Base-by-base conservation (phyloP, 2,888 invertebrate species). In the Eulithis prunata region DNA sequence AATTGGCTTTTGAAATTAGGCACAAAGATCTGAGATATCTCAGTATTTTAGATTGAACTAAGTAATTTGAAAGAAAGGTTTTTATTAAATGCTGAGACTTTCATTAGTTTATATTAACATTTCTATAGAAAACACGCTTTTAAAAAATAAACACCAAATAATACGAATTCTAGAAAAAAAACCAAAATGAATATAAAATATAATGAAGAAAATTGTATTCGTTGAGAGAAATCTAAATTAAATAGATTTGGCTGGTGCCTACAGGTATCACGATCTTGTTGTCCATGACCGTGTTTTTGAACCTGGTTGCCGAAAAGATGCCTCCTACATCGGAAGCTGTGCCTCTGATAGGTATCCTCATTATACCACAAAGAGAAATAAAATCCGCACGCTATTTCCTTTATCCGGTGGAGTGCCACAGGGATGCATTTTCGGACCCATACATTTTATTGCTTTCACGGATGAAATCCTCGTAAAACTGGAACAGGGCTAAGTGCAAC, bases 241-340 rank as follows among this genome's bases (percentile, higher is more conserved):
- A 71, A 72, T 64, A 69, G 66, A 69, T 70, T 77, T 78, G 78
- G 83, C 85, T 84, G 85, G 79, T 89, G 84, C 91, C 94, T 95
- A 91, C 96, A 98, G 98, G 97, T 95, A 98, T 98, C 94, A 98
- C 98, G 93, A 98, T 98, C 93, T 96, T 98, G 93, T 96, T 99
- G 93, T 98, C 98, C 93, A 96, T 98, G 95, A 98, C 98, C 94
- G 98, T 98, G 93, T 98, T 98, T 95, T 96, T 98, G 94, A 97
- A 98, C 95, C 96, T 98, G 95, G 98, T 99, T 88, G 98, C 98
- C 81, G 98, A 98, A 96, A 98, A 98, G 94, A 97, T 98, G 96
- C 98, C 98, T 91, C 96, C 96, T 78, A 95, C 96, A 83, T 96
- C 96, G 91, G 96, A 96, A 91, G 96, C 96, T 91, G 96, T 96